Evolutionary conservation across 2,113 vertebrate species (phyloP), one percentile per base, ranked within the genome.

Genomic region (Himantopus leucocephalus): DNA sequence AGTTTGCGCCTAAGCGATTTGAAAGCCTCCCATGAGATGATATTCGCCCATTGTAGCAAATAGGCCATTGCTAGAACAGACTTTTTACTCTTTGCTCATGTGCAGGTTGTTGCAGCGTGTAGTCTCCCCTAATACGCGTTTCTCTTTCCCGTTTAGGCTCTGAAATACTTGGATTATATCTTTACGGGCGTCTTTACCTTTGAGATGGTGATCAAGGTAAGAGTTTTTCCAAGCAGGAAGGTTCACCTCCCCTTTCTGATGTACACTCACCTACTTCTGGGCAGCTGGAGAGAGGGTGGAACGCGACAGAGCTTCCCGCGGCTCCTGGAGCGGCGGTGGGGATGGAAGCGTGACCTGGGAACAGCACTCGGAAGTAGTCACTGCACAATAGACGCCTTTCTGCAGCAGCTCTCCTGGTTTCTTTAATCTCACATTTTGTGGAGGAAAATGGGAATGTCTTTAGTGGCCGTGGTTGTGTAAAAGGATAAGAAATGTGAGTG

Each of bases 161-260:
- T 99, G 80, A 99, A 99, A 91, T 99, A 99, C 97, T 97, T 99
- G 98, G 99, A 99, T 97, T 99, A 99, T 62, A 99, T 99, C 73
- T 99, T 99, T 83, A 99, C 99, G 3, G 99, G 99, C 2, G 99
- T 99, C 94, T 99, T 99, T 95, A 99, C 99, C 37, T 99, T 99
- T 86, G 99, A 99, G 98, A 99, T 99, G 99, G 99, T 99, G 95
- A 99, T 99, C 90, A 99, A 99, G 99, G 99, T 99, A 97, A 98
- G 97, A 17, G 14, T 39, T 58, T 76, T 22, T 39, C 63, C 48
- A 22, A 50, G 88, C 35, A 14, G 47, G 35, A n/a, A 16, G 17
- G 34, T 53, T 76, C 73, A 60, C 23, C 26, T 82, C n/a, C n/a
- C 50, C 9, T 67, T 72, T 43, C 59, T 29, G 52, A 55, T 83